Evolutionary conservation across 2,797 vertebrate genomes (phyloP).

Genomic region (Micropoecilia bifurca): DNA sequence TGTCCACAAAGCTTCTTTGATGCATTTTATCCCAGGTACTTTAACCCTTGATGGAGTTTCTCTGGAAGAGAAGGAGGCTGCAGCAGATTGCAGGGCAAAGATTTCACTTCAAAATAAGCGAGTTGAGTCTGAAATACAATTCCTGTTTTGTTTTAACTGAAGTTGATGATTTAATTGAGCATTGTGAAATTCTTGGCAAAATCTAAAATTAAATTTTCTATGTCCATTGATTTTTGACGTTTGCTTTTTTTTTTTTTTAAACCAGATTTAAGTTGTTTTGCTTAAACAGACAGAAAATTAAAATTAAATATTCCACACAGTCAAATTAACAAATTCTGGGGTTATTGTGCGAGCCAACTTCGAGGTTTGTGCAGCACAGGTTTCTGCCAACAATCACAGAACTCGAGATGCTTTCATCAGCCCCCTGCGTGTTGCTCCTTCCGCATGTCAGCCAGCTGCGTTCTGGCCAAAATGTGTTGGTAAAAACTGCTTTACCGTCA

Average conservation of each 20-base stretch:
- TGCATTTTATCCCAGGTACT: constrained; percentile 71
- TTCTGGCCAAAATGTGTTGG: constrained; percentile 15
- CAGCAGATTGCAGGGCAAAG: constrained; percentile 32
- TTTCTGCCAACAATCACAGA: constrained; percentile 7
- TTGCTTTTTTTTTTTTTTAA: not conserved
- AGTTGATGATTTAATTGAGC: constrained; percentile 10
- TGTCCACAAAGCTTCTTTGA: constrained; percentile 74
- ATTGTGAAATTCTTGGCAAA: not conserved
- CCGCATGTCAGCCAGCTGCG: constrained; percentile 23
- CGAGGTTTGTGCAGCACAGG: constrained; percentile 9
- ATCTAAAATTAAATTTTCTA: not conserved
- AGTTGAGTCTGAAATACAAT: constrained; percentile 19
- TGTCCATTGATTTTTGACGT: not conserved
- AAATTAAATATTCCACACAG: not conserved
- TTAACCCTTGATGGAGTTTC: constrained; percentile 57
- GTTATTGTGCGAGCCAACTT: constrained; percentile 12
- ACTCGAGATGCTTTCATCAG: constrained; percentile 28
- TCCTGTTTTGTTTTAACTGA: constrained; percentile 20
- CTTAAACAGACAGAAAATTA: not conserved
- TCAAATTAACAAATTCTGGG: not conserved
- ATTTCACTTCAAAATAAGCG: constrained; percentile 3
- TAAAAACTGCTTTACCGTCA: constrained; percentile 18
- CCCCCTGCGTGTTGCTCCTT: constrained; percentile 7
- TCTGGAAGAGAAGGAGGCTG: constrained; percentile 39
- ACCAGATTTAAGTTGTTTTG: not conserved